phyloP scores from a whole-genome alignment of 2,797 vertebrate genomes.

The Petrocephalus schoutedeni region DNA sequence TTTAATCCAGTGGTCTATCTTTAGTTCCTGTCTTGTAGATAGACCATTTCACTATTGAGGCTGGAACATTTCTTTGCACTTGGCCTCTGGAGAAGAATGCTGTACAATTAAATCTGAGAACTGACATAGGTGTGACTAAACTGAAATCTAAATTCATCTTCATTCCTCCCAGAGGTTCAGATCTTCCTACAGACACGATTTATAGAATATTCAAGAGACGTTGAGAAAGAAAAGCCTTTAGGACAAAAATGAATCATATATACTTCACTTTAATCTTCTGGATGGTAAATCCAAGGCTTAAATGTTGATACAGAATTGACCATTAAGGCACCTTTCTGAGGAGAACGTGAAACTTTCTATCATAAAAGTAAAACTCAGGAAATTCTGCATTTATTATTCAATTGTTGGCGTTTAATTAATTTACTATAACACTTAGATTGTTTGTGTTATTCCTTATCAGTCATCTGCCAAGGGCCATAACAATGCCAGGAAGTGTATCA shows the following conservation, averaged over 20 bases:
- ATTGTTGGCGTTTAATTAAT: background rate
- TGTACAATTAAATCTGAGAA: constrained; percentile 15
- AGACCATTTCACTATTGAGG: background rate
- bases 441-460: background rate
- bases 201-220: constrained; percentile 9
- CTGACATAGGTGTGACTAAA: constrained; percentile 8
- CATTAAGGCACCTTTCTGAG: background rate
- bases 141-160: constrained; percentile 14
- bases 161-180: constrained; percentile 1
- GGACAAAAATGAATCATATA: constrained; percentile 12
- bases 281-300: background rate
- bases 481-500: background rate
- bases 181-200: background rate
- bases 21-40: background rate
- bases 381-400: background rate
- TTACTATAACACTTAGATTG: background rate
- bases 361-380: background rate
- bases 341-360: background rate
- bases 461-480: background rate
- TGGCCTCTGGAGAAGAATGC: constrained; percentile 5
- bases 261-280: background rate
- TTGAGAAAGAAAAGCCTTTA: constrained; percentile 18
- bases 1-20: background rate
- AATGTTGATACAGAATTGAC: constrained; percentile 2
- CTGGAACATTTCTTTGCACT: background rate